Conservation (phyloP, 35 echinoderm and acorn worm genomes). For the Patiria miniata region DNA sequence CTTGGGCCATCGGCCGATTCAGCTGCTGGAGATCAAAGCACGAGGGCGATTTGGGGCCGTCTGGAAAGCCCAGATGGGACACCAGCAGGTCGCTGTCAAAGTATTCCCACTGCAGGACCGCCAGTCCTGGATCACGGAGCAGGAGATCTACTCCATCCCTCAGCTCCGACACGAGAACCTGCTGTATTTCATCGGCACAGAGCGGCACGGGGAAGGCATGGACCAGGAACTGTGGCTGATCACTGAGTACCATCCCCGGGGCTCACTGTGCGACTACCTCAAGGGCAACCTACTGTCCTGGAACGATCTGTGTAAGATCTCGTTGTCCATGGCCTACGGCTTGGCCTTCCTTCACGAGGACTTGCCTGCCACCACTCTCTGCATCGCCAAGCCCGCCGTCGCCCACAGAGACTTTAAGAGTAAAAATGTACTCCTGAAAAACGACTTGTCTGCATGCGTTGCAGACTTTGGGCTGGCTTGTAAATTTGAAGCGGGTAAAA, state of each 20-base stretch:
- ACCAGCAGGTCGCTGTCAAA: conserved; percentile 87
- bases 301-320: conserved; percentile 86
- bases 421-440: conserved; percentile 95
- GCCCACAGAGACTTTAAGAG: conserved; percentile 98
- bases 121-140: conserved; percentile 87
- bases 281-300: conserved; percentile 87
- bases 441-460: conserved; percentile 76
- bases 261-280: conserved; percentile 94
- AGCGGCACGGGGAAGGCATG: conserved; percentile 84
- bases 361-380: conserved; percentile 42
- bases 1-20: conserved; percentile 63
- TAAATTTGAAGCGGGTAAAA: conserved; percentile 93
- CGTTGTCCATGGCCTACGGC: conserved; percentile 76
- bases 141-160: conserved; percentile 90
- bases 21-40: conserved; percentile 93
- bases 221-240: conserved; percentile 92
- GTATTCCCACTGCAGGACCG: conserved; percentile 95
- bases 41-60: conserved; percentile 94
- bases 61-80: conserved; percentile 81
- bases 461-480: conserved; percentile 97
- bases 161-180: conserved; percentile 91
- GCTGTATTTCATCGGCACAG: conserved; percentile 84
- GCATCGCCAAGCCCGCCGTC: conserved; percentile 70
- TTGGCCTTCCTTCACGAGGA: conserved; percentile 91
- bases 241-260: conserved; percentile 83